Evolutionary conservation across 1,140 invertebrate species (phyloP), one percentile per base, ranked within the genome.

Genomic region (Temnothorax curvispinosus): DNA sequence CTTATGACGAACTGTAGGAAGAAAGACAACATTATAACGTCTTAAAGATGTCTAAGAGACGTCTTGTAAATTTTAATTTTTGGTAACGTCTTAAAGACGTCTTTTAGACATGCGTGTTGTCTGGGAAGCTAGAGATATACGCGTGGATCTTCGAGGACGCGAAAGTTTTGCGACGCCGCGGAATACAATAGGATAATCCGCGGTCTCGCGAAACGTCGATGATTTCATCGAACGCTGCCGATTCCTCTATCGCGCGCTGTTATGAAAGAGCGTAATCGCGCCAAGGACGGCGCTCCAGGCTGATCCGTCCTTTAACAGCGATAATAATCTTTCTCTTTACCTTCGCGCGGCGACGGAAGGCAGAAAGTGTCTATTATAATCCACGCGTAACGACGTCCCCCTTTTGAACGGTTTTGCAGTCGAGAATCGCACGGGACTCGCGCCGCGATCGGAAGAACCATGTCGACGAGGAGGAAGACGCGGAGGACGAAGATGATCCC

Each of bases 401-500:
- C 15, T 38, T 60, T 62, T n/a, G 38, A 27, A 47, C 13, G 52
- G 21, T 41, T 89, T 62, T 64, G 3, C 88, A 90, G 89, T 13
- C 65, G 7, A 69, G 21, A 81, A 52, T 58, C 56, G 72, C 44
- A 18, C 50, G 64, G 4, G 52, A 18, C 38, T 13, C 47, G 11
- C n/a, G 13, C 7, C 38, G 74, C 15, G 18, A 11, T 41, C 21
- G 80, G 62, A 13, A 62, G 75, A 38, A 62, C 18, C 9, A 91
- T 85, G 77, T 80, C 54, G 67, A 92, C 87, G 88, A 89, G 58
- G 27, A 85, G 54, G 11, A 92, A 93, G 72, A 69, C 76, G 18
- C 75, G 80, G 75, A 94, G 93, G 81, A 95, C 94, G 64, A 95
- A 96, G 94, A 94, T 96, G 94, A 96, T 96, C 4, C 96, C 97